A percentile compares a stretch with the other conserved stretches of the same genome.
Evolutionary conservation across 2,797 vertebrate species (phyloP).

Genomic region (Lacerta bilineata): DNA sequence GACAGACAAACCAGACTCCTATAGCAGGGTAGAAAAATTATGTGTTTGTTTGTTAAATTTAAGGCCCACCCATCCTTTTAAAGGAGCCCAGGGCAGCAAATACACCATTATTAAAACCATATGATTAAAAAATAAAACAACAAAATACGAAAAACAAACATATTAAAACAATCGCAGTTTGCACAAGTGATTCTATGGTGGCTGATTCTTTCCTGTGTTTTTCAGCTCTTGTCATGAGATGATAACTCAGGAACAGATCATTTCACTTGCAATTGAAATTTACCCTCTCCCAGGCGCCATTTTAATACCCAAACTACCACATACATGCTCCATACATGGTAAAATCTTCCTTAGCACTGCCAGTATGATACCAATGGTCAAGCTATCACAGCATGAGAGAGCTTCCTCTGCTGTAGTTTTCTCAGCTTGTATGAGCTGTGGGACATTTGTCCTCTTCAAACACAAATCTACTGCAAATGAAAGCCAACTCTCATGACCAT

Average conservation of each 20-base stretch:
- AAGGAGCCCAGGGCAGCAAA: too few relatives aligned
- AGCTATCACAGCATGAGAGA: neutral
- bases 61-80: too few relatives aligned
- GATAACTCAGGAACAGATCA: fast-evolving
- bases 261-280: neutral
- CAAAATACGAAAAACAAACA: too few relatives aligned
- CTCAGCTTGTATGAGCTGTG: neutral
- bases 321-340: neutral
- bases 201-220: neutral
- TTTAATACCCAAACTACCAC: neutral
- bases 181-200: neutral
- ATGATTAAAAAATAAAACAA: neutral
- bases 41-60: too few relatives aligned
- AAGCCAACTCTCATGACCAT: neutral
- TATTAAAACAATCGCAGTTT: neutral
- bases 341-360: neutral
- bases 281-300: neutral
- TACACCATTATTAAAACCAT: too few relatives aligned
- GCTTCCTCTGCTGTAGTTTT: neutral
- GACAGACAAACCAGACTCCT: conserved; percentile 93
- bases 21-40: conserved; percentile 52
- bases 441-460: neutral
- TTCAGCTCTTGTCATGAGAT: neutral
- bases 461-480: neutral
- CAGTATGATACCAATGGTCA: neutral